Evolutionary conservation across 92 coral and sea anemone genomes (phyloP), one percentile per base, ranked within the genome.

Genomic region (Siderastrea siderea): DNA sequence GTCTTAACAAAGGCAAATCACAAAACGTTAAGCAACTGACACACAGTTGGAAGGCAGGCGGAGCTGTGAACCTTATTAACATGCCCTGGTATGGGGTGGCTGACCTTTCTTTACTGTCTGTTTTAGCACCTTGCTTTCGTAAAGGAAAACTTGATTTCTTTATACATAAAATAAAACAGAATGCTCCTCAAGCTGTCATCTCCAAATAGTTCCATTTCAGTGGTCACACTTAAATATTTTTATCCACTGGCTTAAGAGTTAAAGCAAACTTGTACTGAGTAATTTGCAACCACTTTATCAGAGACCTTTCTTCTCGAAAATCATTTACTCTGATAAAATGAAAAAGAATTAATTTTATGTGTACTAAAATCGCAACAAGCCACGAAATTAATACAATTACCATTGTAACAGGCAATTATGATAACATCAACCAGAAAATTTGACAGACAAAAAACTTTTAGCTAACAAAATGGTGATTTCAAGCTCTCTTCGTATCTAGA

Each of bases 51-150:
- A 38, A 3, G 10, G 5, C 82, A 4, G 17, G 63, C 10, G 1
- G 55, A 19, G 45, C 46, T 50, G 3, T 79, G 84, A 79, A 16
- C 74, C 84, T 65, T 51, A 67, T 48, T 47, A 19, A 38, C 46
- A 4, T 26, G 2, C 48, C 44, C 52, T 15, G 2, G 60, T 52
- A 62, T 9, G 61, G 73, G 45, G 38, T 6, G 84, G 14, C 84
- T 79, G 84, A 79, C 74, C 84, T 38, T 4, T 17, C 19, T 19
- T 45, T 12, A 51, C 51, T 19, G 83, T 79, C 84, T 65, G 62
- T 50, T 46, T 79, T 8, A 12, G 63, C 15, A 47, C 45, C 1
- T 7, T 3, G 38, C 15, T 68, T 67, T 7, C 43, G 5, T 67
- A 2, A 38, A 44, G 10, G n/a, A 11, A 51, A 43, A 45, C 12